phyloP scores from a whole-genome alignment of 1,140 invertebrate genomes.

The Drosophila melanogaster region Release_6_plus_ISO1_MT NT_033779.5:3088001-3088500 shows the following conservation, averaged over 20 bases:
- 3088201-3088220: slow-evolving; percentile 68
- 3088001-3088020: slow-evolving; percentile 75
- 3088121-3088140: slow-evolving; percentile 6
- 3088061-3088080: slow-evolving; percentile 54
- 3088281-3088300: slow-evolving; percentile 49
- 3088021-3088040: neutral
- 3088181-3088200: slow-evolving; percentile 61
- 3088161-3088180: slow-evolving; percentile 61
- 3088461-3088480: slow-evolving; percentile 56
- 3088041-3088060: neutral
- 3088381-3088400: slow-evolving; percentile 45
- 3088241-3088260: slow-evolving; percentile 25
- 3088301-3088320: slow-evolving; percentile 7
- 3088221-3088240: slow-evolving; percentile 65
- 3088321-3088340: slow-evolving; percentile 36
- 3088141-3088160: slow-evolving; percentile 76
- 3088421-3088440: slow-evolving; percentile 66
- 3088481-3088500: slow-evolving; percentile 76
- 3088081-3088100: slow-evolving; percentile 64
- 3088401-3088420: slow-evolving; percentile 36
- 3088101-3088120: slow-evolving; percentile 29
- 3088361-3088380: slow-evolving; percentile 56
- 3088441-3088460: slow-evolving; percentile 58
- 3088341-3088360: slow-evolving; percentile 75
- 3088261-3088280: slow-evolving; percentile 51